These are phyloP conservation scores for Drosophila meridiana DNA, from an alignment of 2,888 invertebrate genomes.

Conservation along the genomic window DNA sequence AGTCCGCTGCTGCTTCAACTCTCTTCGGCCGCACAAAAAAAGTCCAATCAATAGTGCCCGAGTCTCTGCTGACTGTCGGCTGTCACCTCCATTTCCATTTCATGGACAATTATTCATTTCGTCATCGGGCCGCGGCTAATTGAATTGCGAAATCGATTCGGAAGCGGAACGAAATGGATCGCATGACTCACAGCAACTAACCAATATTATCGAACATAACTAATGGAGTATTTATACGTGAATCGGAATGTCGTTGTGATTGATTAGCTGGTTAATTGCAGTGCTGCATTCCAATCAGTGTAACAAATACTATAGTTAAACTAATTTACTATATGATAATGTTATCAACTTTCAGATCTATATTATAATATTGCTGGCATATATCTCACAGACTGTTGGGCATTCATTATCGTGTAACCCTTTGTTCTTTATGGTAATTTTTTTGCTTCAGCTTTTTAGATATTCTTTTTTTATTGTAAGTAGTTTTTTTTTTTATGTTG, in stretches of 20 bases:
- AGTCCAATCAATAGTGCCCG: conserved; percentile 59
- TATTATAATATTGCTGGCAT: neutral
- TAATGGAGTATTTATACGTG: conserved; percentile 19
- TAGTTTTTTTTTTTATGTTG: conserved; percentile 14
- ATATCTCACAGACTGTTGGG: conserved; percentile 5
- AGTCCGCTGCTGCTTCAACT: conserved; percentile 12
- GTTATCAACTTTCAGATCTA: neutral
- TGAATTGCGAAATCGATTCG: conserved; percentile 65
- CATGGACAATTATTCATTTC: conserved; percentile 67
- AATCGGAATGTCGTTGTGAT: conserved; percentile 17
- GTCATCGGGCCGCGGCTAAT: conserved; percentile 62
- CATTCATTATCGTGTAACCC: conserved; percentile 43
- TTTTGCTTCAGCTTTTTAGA: conserved; percentile 17
- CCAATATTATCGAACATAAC: neutral
- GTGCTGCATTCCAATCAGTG: conserved; percentile 4
- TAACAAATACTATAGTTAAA: neutral
- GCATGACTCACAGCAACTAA: conserved; percentile 46
- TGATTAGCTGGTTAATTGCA: conserved; percentile 34
- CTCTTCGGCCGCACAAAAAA: conserved; percentile 10
- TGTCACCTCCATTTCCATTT: conserved; percentile 41
- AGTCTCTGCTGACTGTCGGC: conserved; percentile 7
- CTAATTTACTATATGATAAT: conserved; percentile 12
- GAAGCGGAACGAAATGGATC: conserved; percentile 58
- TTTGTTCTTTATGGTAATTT: conserved; percentile 48
- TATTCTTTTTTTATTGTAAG: conserved; percentile 11